Base-by-base conservation (phyloP, 2,888 invertebrate genomes). In the Rotaria socialis region DNA sequence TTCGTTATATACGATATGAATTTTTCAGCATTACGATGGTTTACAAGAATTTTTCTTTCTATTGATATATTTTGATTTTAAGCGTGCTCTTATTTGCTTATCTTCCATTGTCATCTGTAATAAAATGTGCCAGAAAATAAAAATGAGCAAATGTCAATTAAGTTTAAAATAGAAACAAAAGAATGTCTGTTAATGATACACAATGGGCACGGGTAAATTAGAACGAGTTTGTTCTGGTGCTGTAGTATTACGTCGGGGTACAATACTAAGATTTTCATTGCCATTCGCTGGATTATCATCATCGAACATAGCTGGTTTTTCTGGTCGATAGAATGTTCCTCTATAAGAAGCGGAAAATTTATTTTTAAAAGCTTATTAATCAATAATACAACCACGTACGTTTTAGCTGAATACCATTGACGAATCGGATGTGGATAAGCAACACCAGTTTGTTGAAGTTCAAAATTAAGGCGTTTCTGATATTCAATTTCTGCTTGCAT, bases 401-500 rank as follows among this genome's bases (percentile, higher is more conserved):
- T 67, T 67, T 67, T 67, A 19, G 67, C 67, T 67, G 67, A 47
- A 47, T 80, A 80, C 80, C 80, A 80, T 80, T 80, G 43, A 47
- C 80, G 43, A 24, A 80, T 47, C 19, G 80, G 80, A 47, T 80
- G 80, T 47, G 43, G 47, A 80, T 80, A 4, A 24, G 7, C 8
- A 3, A 80, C n/a, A 80, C 80, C 80, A 47, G 80, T 47, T 47
- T 80, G 80, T 80, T 80, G 47, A 47, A 80, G 80, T 80, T 80
- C 80, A 80, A 47, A 80, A 80, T 43, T 80, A 4, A 80, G 47
- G 14, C 47, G 43, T 80, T 80, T 47, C n/a, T 80, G 80, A 80
- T 80, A 80, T 43, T 43, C 80, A n/a, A 80, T 47, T 80, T 80
- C 80, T 80, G 80, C 24, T 80, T 80, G 47, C 80, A 80, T 80